Conservation (phyloP, 2,888 invertebrate genomes). For the Congeria kusceri region DNA sequence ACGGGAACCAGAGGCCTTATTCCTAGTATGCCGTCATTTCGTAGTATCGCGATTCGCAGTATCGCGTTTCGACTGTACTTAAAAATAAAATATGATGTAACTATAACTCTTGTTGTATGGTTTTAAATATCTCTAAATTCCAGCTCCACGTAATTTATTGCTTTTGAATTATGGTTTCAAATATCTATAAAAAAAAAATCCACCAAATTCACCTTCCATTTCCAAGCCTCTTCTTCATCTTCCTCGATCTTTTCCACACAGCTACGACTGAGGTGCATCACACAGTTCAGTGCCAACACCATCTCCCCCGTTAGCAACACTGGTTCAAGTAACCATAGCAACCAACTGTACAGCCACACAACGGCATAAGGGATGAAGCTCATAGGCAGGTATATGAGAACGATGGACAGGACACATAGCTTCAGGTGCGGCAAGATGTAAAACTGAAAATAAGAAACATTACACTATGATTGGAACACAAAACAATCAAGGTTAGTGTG, state of each 20-base stretch:
- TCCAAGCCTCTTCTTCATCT: conserved; percentile 70
- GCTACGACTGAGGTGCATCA: conserved; percentile 75
- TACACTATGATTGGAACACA: too few species aligned
- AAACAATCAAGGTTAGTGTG: conserved; percentile 8
- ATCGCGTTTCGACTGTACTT: too few species aligned
- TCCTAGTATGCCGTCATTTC: too few species aligned
- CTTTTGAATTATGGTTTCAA: too few species aligned
- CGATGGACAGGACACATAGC: conserved; percentile 58
- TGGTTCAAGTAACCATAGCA: conserved; percentile 74
- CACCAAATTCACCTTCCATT: conserved; percentile 75
- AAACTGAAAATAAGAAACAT: conserved; percentile 57
- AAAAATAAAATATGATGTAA: too few species aligned
- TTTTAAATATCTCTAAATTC: too few species aligned
- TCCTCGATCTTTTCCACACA: conserved; percentile 73
- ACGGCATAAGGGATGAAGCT: conserved; percentile 75
- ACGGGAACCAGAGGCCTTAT: too few species aligned
- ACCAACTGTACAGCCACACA: conserved; percentile 75
- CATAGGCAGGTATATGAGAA: conserved; percentile 73
- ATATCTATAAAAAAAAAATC: too few species aligned
- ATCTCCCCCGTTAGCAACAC: conserved; percentile 74
- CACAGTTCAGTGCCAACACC: conserved; percentile 73
- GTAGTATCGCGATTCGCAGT: too few species aligned
- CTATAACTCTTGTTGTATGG: too few species aligned
- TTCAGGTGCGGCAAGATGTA: conserved; percentile 72
- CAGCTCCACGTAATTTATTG: conserved; percentile 19